Evolutionary conservation across 2,888 invertebrate genomes (phyloP), one percentile per base, ranked within the genome.

Genomic region (Amphipyra berbera): DNA sequence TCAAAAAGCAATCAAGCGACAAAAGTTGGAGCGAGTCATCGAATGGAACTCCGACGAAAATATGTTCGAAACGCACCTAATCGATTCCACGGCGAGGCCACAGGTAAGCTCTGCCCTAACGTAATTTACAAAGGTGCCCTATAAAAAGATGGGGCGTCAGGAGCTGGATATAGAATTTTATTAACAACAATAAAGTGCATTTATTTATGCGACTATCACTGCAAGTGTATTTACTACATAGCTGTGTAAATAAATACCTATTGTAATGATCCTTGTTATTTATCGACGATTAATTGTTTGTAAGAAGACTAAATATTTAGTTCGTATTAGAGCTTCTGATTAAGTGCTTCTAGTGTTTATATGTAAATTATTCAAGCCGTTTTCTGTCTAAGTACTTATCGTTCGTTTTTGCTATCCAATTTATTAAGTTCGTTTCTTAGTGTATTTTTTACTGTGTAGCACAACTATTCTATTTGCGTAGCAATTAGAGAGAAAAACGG

Each of bases 1-100:
- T 94, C 94, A 94, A 94, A 94, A 94, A 91, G 92, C 88, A 91
- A 94, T 94, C 94, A 94, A 88, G 89, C 87, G 90, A 94, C 94
- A 93, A 92, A 92, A 88, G 90, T 88, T 84, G 76, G 82, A 84
- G 73, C 91, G 87, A 89, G 88, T 89, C 90, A 90, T 89, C 87
- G 85, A 78, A 82, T 82, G 85, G 87, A 82, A 82, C 84, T 84
- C 81, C 75, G 61, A 78, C 84, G 78, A 83, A 85, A 90, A 87
- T 87, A 87, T 84, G 80, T 88, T 86, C 79, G 87, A 87, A 85
- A 89, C 87, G 88, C 82, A 84, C 79, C 87, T 91, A 93, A 93
- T 93, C 90, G 91, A 91, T 92, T 90, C 68, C 84, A 81, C 81
- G 83, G 76, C 68, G 73, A 78, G 76, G 70, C 73, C 84, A 83